These are phyloP conservation scores for Hoplostethus atlanticus DNA, from an alignment of 2,797 vertebrate genomes.

Conservation along the genomic window DNA sequence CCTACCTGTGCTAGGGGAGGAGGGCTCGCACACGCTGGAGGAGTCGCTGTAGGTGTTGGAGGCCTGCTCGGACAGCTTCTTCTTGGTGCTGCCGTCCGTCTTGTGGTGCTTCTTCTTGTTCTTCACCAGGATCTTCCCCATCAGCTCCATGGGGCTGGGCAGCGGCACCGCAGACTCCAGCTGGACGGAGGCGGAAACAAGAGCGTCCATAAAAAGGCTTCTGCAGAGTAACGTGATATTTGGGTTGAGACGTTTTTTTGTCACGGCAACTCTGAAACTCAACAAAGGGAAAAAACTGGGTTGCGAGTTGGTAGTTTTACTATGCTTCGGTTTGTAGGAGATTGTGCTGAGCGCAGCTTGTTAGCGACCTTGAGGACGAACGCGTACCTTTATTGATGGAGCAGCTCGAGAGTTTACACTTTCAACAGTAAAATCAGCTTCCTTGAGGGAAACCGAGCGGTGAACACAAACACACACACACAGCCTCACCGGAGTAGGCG, in stretches of 20 bases:
- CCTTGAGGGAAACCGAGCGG: conserved; percentile 37
- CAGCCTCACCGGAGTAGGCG: conserved; percentile 41
- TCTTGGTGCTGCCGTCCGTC: conserved; percentile 90
- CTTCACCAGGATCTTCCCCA: conserved; percentile 98
- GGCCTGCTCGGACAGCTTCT: conserved; percentile 95
- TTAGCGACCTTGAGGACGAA: conserved; percentile 18
- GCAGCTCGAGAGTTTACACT: conserved; percentile 47
- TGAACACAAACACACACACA: conserved; percentile 53
- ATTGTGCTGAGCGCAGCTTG: conserved; percentile 18
- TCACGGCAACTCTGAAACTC: neutral
- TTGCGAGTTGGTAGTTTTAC: conserved; percentile 11
- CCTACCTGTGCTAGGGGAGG: conserved; percentile 93
- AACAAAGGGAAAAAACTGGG: neutral
- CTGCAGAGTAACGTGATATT: neutral
- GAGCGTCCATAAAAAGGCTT: neutral
- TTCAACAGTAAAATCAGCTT: conserved; percentile 54
- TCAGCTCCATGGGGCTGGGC: conserved; percentile 95
- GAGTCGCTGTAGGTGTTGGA: conserved; percentile 95
- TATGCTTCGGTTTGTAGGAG: conserved; percentile 10
- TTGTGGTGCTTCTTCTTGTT: conserved; percentile 99
- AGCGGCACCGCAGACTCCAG: conserved; percentile 91
- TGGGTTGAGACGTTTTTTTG: neutral
- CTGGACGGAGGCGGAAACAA: conserved; percentile 69
- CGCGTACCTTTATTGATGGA: conserved; percentile 26
- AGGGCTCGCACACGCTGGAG: conserved; percentile 94